These are phyloP conservation scores for Poeciliopsis infans DNA, from an alignment of 2,797 vertebrate genomes.

Conservation along the genomic window DNA sequence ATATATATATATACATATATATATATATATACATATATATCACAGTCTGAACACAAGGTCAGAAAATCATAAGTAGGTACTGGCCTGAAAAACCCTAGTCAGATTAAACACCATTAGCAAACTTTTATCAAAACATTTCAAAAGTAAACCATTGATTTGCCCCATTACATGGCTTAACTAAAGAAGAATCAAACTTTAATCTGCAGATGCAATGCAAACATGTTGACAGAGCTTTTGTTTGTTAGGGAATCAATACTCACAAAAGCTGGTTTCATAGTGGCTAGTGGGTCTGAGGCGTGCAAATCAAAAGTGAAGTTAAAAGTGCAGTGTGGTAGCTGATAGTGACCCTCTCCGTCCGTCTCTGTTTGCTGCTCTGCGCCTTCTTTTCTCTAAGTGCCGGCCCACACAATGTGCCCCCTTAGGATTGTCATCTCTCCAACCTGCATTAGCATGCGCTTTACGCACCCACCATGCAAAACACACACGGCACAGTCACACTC, in stretches of 20 bases:
- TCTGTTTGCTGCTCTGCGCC: conserved; percentile 45
- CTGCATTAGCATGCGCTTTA: conserved; percentile 69
- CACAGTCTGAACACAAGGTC: background rate
- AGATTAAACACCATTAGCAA: background rate
- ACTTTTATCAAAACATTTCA: background rate
- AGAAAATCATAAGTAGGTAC: background rate
- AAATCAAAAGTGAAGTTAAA: conserved; percentile 39
- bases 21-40: no score
- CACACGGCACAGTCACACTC: conserved; percentile 47
- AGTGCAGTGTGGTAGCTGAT: conserved; percentile 45
- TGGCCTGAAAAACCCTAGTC: background rate
- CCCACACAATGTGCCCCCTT: conserved; percentile 70
- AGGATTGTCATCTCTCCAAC: conserved; percentile 73
- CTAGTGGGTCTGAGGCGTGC: conserved; percentile 56
- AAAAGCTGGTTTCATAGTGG: conserved; percentile 79
- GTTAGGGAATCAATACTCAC: conserved; percentile 79
- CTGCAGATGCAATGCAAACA: conserved; percentile 21
- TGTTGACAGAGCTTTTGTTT: conserved; percentile 38
- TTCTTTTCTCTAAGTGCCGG: conserved; percentile 43
- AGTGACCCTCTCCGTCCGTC: conserved; percentile 51
- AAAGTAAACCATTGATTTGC: background rate
- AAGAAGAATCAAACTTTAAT: conserved; percentile 24
- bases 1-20: background rate
- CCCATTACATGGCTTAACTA: conserved; percentile 5
- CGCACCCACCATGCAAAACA: conserved; percentile 48